phyloP scores from a whole-genome alignment of 2,797 vertebrate genomes.

The Tenualosa ilisha region DNA sequence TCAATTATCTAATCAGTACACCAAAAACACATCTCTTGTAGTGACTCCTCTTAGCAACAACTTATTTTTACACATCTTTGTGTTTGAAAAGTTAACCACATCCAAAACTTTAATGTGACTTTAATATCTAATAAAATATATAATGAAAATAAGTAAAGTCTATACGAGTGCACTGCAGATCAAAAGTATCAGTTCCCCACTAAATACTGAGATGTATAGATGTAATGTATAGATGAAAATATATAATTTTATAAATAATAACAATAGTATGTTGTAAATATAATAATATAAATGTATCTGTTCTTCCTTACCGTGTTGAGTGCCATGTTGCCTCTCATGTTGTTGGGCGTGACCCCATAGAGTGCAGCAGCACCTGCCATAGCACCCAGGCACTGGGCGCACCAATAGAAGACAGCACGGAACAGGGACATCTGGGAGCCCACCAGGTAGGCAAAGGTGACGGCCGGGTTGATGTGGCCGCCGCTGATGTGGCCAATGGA shows the following conservation, averaged over 20 bases:
- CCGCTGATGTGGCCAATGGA: slow-evolving; percentile 90
- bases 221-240: too few relatives aligned
- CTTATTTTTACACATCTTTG: too few relatives aligned
- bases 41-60: neutral
- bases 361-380: slow-evolving; percentile 88
- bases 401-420: slow-evolving; percentile 87
- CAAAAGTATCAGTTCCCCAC: too few relatives aligned
- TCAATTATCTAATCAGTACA: neutral
- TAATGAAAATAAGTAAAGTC: too few relatives aligned
- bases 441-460: slow-evolving; percentile 89
- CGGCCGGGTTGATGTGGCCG: slow-evolving; percentile 90
- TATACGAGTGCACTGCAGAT: too few relatives aligned
- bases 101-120: too few relatives aligned
- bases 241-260: too few relatives aligned
- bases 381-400: slow-evolving; percentile 87
- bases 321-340: slow-evolving; percentile 87
- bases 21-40: neutral
- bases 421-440: slow-evolving; percentile 90
- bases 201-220: too few relatives aligned
- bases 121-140: neutral
- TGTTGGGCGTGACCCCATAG: slow-evolving; percentile 86
- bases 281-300: too few relatives aligned
- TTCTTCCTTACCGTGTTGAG: slow-evolving; percentile 82
- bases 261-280: too few relatives aligned
- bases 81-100: too few relatives aligned